A percentile compares a stretch with the other conserved stretches of the same genome.
phyloP scores from a whole-genome alignment of 2,888 invertebrate genomes.

The Chymomyza amoena region DNA sequence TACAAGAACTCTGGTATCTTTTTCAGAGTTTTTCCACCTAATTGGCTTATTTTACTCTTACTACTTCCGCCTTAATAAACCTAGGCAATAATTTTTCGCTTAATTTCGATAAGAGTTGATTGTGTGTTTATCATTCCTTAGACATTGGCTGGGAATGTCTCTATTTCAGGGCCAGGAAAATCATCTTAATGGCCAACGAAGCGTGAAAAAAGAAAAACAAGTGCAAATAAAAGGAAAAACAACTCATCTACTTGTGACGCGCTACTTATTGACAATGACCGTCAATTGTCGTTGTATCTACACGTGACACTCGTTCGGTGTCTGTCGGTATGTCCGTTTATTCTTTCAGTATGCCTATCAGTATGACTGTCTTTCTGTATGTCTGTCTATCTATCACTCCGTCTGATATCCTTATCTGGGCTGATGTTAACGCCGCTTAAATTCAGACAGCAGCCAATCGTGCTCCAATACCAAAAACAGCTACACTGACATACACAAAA shows the following conservation, averaged over 20 bases:
- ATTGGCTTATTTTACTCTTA: background rate
- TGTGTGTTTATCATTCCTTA: background rate
- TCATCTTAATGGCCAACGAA: constrained; percentile 45
- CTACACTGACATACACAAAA: constrained; percentile 44
- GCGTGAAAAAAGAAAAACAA: constrained; percentile 37
- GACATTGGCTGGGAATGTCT: background rate
- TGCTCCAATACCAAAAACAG: no score
- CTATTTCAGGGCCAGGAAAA: constrained; percentile 12
- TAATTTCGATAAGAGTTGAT: background rate
- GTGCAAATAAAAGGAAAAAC: constrained; percentile 52
- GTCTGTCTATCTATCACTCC: constrained; percentile 33
- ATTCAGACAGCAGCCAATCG: no score
- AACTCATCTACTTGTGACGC: constrained; percentile 61
- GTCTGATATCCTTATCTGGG: constrained; percentile 67
- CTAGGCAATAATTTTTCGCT: background rate
- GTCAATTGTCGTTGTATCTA: constrained; percentile 54
- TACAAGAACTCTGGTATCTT: background rate
- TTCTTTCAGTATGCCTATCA: background rate
- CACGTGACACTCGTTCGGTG: constrained; percentile 15
- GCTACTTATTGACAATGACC: constrained; percentile 68
- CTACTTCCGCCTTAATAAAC: background rate
- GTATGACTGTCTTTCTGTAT: background rate
- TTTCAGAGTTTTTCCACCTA: background rate
- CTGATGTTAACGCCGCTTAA: constrained; percentile 64
- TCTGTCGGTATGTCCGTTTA: background rate